Percentiles rank a stretch among this genome's conserved stretches.
These are phyloP conservation scores for Hybognathus amarus DNA, from an alignment of 2,797 vertebrate species.

Conservation along the genomic window DNA sequence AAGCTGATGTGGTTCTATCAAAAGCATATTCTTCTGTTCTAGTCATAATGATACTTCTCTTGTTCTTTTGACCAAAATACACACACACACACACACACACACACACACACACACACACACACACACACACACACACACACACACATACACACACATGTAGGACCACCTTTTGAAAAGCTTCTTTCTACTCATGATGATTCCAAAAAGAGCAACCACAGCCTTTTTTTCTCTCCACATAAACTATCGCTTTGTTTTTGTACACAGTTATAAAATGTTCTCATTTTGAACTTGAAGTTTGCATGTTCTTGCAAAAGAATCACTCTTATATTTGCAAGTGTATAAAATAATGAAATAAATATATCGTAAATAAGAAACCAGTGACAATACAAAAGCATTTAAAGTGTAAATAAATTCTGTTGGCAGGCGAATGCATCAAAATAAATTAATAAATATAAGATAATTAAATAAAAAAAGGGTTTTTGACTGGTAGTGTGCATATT, in stretches of 20 bases:
- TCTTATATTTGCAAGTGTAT: conserved; percentile 11
- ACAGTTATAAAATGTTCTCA: conserved; percentile 27
- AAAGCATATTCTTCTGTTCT: conserved; percentile 85
- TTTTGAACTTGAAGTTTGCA: conserved; percentile 36
- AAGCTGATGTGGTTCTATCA: conserved; percentile 83
- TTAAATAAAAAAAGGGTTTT: background rate
- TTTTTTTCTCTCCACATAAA: conserved; percentile 35
- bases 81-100: conserved; percentile 32
- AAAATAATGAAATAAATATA: background rate
- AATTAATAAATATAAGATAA: background rate
- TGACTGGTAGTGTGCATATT: background rate
- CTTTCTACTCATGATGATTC: conserved; percentile 61
- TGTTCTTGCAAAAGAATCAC: conserved; percentile 11
- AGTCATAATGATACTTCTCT: conserved; percentile 84
- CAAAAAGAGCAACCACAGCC: conserved; percentile 54
- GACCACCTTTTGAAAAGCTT: conserved; percentile 73
- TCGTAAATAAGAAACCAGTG: background rate
- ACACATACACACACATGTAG: conserved; percentile 5
- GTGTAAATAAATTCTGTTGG: background rate
- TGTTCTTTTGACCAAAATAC: conserved; percentile 77
- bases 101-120: conserved; percentile 34
- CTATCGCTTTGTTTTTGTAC: conserved; percentile 8
- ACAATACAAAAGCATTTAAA: background rate
- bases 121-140: conserved; percentile 24
- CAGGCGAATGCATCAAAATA: background rate